Evolutionary conservation across 2,888 invertebrate genomes (phyloP).

Genomic region (Lycaena phlaeas): DNA sequence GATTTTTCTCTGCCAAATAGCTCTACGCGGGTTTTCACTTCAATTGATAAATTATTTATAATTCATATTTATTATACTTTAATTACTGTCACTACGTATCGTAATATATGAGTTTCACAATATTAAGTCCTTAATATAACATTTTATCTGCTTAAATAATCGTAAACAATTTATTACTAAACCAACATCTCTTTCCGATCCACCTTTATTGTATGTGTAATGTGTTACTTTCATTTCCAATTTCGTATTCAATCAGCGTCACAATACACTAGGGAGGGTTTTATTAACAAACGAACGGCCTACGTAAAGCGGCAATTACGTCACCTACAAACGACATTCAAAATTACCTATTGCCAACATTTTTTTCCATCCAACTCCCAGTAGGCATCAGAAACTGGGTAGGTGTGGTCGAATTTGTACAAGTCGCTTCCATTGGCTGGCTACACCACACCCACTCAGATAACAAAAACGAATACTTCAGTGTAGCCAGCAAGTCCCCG

Average conservation of each 20-base stretch:
- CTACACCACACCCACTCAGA: conserved; percentile 47
- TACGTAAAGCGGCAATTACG: conserved; percentile 60
- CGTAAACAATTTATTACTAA: no score
- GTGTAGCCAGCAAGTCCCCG: conserved; percentile 34
- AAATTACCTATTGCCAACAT: conserved; percentile 66
- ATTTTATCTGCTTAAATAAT: no score
- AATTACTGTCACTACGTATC: no score
- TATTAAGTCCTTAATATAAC: no score
- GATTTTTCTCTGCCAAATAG: no score
- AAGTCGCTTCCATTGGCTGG: conserved; percentile 56
- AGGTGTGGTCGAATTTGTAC: conserved; percentile 45
- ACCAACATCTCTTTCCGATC: no score
- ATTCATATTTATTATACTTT: no score
- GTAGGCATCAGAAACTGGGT: conserved; percentile 66
- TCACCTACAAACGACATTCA: conserved; percentile 54
- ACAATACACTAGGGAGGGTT: conserved; percentile 24
- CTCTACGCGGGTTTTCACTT: no score
- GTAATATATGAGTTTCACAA: no score
- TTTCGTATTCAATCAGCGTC: conserved; percentile 32
- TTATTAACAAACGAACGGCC: conserved; percentile 27
- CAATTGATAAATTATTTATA: no score
- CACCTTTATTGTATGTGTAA: no score
- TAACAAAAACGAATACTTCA: conserved; percentile 53
- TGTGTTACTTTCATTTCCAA: conserved; percentile 31
- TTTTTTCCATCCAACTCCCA: conserved; percentile 63